A percentile compares a stretch with the other conserved stretches of the same genome.
Conservation (phyloP, 2,113 vertebrate species). For the Anguilla rostrata region DNA sequence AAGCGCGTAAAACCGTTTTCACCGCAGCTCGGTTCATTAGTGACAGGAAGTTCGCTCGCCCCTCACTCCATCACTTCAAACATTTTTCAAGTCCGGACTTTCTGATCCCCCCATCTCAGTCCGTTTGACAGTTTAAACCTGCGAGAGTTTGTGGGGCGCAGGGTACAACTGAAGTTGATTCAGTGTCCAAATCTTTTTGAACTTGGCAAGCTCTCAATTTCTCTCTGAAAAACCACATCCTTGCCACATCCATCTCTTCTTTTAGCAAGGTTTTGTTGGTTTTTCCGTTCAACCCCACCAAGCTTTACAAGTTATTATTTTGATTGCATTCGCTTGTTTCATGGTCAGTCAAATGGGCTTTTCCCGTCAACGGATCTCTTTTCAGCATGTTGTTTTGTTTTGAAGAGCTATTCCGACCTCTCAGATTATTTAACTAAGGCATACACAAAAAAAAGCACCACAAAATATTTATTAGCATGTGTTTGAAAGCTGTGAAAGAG, state of each 20-base stretch:
- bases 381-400: background rate
- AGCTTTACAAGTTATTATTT: background rate
- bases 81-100: too few species aligned
- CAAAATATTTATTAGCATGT: constrained; percentile 31
- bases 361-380: background rate
- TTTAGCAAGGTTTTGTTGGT: background rate
- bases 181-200: too few species aligned
- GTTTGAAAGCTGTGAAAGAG: constrained; percentile 15
- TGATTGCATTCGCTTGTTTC: background rate
- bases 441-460: background rate
- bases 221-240: background rate
- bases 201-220: background rate
- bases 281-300: background rate
- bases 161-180: background rate
- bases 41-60: too few species aligned
- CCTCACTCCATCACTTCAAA: too few species aligned
- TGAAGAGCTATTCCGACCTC: constrained; percentile 6
- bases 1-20: too few species aligned
- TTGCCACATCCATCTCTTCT: background rate
- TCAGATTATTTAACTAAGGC: constrained; percentile 1
- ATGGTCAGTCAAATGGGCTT: background rate
- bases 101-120: too few species aligned
- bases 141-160: background rate
- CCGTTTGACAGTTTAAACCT: background rate
- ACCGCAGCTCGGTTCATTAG: too few species aligned